Evolutionary conservation across 2,797 vertebrate species (phyloP).

Genomic region (Poeciliopsis turneri): DNA sequence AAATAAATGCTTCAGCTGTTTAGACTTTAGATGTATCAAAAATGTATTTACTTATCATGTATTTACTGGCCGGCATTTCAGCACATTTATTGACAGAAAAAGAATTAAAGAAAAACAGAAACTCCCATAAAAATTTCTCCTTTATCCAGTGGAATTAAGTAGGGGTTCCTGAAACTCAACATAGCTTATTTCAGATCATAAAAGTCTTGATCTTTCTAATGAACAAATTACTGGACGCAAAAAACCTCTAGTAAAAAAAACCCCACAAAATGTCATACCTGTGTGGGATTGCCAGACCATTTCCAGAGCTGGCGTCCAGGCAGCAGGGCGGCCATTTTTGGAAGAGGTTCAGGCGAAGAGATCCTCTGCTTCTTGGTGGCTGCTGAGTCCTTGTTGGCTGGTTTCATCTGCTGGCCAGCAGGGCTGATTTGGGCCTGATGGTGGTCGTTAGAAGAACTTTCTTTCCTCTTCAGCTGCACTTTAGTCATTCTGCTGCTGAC

Average conservation of each 20-base stretch:
- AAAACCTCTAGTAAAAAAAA: not conserved
- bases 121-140: not conserved
- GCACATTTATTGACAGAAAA: not conserved
- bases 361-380: constrained; percentile 90
- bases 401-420: constrained; percentile 80
- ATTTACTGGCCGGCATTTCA: not conserved
- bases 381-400: constrained; percentile 83
- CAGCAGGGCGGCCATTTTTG: constrained; percentile 88
- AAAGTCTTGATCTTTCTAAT: not conserved
- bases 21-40: not conserved
- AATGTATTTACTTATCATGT: not conserved
- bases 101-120: too few relatives aligned
- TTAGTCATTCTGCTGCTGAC: constrained; percentile 65
- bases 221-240: not conserved
- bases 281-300: constrained; percentile 97
- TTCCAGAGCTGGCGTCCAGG: constrained; percentile 94
- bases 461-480: constrained; percentile 86
- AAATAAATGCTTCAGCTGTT: not conserved
- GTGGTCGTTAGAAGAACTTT: constrained; percentile 63
- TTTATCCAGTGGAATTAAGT: not conserved
- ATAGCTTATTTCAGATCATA: not conserved
- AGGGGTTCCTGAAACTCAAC: not conserved
- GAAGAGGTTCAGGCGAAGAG: constrained; percentile 89
- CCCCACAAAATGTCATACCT: constrained; percentile 78
- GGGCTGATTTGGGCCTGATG: constrained; percentile 53